Conservation (phyloP, 1,140 invertebrate genomes). For the Tetraneura akinire region DNA sequence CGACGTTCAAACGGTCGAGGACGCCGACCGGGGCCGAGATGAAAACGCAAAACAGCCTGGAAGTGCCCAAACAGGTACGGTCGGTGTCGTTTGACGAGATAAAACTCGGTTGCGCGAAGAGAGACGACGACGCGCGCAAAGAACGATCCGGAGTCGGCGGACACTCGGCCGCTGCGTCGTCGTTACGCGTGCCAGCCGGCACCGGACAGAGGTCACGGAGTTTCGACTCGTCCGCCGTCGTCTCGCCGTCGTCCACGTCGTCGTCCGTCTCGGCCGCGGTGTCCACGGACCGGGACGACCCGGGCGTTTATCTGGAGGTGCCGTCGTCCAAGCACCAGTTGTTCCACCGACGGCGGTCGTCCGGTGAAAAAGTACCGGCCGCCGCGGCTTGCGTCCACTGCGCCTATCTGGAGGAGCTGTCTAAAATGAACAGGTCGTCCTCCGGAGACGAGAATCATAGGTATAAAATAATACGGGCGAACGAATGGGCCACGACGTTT, state of each 20-base stretch:
- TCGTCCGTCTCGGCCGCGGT: neutral
- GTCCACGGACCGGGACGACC: slow-evolving; percentile 59
- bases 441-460: slow-evolving; percentile 54
- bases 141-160: slow-evolving; percentile 57
- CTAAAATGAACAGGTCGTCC: slow-evolving; percentile 54
- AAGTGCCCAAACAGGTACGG: slow-evolving; percentile 82
- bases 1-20: slow-evolving; percentile 80
- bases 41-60: slow-evolving; percentile 85
- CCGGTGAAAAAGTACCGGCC: slow-evolving; percentile 65
- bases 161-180: slow-evolving; percentile 52
- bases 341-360: slow-evolving; percentile 66
- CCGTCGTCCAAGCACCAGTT: slow-evolving; percentile 65
- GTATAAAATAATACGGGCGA: too few relatives aligned
- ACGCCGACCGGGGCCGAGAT: slow-evolving; percentile 84
- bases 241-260: neutral
- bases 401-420: slow-evolving; percentile 61
- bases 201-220: slow-evolving; percentile 69
- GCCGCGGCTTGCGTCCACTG: slow-evolving; percentile 65
- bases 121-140: slow-evolving; percentile 60
- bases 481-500: neutral
- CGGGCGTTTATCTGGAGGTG: slow-evolving; percentile 69
- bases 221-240: slow-evolving; percentile 70
- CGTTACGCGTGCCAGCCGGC: slow-evolving; percentile 57
- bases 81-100: slow-evolving; percentile 87
- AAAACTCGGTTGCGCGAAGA: slow-evolving; percentile 68